These are phyloP conservation scores for Chrysodeixis includens DNA, from an alignment of 2,888 invertebrate species.

Conservation along the genomic window DNA sequence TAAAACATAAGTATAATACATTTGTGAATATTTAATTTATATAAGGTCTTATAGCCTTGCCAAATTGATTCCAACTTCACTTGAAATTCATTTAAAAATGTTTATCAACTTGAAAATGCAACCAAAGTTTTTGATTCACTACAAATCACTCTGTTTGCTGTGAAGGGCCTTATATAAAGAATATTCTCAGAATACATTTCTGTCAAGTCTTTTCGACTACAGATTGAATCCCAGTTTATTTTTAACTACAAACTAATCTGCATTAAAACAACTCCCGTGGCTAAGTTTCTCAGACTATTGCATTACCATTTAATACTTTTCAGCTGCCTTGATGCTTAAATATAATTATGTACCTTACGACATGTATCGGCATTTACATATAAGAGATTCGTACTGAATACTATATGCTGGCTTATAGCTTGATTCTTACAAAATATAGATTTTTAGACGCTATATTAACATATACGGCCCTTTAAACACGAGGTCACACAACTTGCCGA, in stretches of 20 bases:
- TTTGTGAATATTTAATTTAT: not conserved
- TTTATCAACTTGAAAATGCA: no score
- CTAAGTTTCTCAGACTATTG: conserved; percentile 7
- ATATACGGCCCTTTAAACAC: no score
- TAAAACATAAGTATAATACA: not conserved
- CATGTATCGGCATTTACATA: conserved; percentile 38
- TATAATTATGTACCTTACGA: conserved; percentile 12
- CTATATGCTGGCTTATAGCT: not conserved
- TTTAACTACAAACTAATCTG: not conserved
- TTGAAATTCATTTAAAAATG: no score
- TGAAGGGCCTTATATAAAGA: not conserved
- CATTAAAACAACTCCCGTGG: not conserved
- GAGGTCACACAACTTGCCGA: no score
- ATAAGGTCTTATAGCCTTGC: not conserved
- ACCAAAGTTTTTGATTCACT: no score
- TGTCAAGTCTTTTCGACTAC: not conserved
- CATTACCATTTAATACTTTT: conserved; percentile 8
- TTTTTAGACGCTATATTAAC: no score
- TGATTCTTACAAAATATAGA: not conserved
- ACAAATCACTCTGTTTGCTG: no score
- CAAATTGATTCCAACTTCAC: no score
- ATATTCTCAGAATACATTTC: not conserved
- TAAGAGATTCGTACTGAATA: conserved; percentile 45
- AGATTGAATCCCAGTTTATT: not conserved
- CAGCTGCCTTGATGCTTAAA: conserved; percentile 11